Base-by-base conservation (phyloP, 2,888 invertebrate genomes). In the Diachrysia chrysitis region DNA sequence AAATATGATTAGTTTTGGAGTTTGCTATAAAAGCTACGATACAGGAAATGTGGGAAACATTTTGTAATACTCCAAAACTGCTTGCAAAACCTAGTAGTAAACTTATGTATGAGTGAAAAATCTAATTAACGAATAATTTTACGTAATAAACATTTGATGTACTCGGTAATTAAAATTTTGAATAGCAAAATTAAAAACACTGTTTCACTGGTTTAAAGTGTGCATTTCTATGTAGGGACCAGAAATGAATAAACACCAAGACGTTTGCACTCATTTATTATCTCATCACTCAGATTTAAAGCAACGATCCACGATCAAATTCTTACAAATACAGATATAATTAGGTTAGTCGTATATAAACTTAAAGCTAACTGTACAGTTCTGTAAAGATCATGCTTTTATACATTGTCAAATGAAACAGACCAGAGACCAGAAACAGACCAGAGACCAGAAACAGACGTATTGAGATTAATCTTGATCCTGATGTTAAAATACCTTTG, bases 231-330 rank as follows among this genome's bases (percentile, higher is more conserved):
- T n/a, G n/a, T n/a, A n/a, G n/a, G 55, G 53, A 62, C 12, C 10
- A 37, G 5, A 37, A 70, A 67, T 62, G 56, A 70, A 58, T 23
- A 42, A 66, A 16, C 55, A 48, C 57, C 19, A 57, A 63, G 54
- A 37, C 81, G 65, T 71, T 87, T 84, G 87, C 86, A 87, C 80
- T 88, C 84, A 78, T 84, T 91, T 89, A 88, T 83, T 83, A 87
- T 86, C 86, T 86, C 86, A 87, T 78, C 86, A 82, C 69, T 81
- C 79, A 81, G 63, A 70, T 72, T 89, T 85, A 86, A 91, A 91
- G 89, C 90, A 89, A 89, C 77, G 79, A 83, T 73, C 67, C 80
- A 84, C 73, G 85, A 87, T 87, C 83, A 86, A 89, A 88, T 86
- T 77, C 83, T 89, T 89, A 88, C 66, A 86, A 85, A 85, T 86